Evolutionary conservation across 2,888 invertebrate species (phyloP), one percentile per base, ranked within the genome.

Genomic region (Rotaria sp.): DNA sequence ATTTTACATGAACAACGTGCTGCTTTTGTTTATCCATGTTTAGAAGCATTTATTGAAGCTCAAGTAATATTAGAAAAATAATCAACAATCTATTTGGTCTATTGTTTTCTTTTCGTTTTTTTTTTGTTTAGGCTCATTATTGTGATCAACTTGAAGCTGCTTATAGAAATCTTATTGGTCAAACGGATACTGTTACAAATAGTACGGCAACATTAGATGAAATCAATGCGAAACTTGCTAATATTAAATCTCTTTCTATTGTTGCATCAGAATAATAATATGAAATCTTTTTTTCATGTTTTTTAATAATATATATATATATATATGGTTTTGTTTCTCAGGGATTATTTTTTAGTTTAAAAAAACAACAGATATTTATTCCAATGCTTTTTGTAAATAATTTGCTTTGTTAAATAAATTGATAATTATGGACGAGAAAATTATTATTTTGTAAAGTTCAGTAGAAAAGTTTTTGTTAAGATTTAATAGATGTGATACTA

Each of bases 41-140:
- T 80, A 80, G 75, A 80, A 80, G 75, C 75, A 80, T 80, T 80
- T 80, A 80, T 80, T 13, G 75, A 80, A 80, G 75, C 75, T 11
- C 75, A 80, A 26, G 75, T 80, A 50, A 13, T 50, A 15, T 18
- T 10, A 50, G 10, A 50, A 11, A 11, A 50, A 50, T 50, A 18
- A 15, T 50, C 50, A 50, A 15, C 15, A 13, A 50, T 18, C 50
- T 4, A 50, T 18, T 50, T 18, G 4, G 4, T 4, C 50, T 50
- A 18, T 18, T 50, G 15, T 18, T n/a, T n/a, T n/a, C n/a, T n/a
- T n/a, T 8, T 55, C 7, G 7, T 55, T 67, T 35, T 35, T n/a
- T n/a, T n/a, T n/a, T 50, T 15, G 3, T 50, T 3, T 50, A 80
- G 75, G 75, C 45, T 13, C 75, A 80, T 80, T 80, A 80, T n/a